Evolutionary conservation across 2,888 invertebrate species (phyloP).

Genomic region (Pinctada fucata): DNA sequence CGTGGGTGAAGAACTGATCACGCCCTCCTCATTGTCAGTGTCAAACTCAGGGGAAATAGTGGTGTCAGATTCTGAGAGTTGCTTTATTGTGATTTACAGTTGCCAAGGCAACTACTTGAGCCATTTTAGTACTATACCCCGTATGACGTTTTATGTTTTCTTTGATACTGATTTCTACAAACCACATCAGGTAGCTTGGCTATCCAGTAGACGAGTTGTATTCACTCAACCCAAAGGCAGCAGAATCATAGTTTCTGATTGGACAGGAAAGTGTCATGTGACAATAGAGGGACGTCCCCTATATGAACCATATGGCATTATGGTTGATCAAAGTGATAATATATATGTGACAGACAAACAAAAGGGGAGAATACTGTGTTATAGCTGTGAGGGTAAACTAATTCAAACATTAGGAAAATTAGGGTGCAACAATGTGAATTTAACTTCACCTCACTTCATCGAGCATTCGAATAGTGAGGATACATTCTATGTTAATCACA

Average conservation of each 20-base stretch:
- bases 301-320: conserved; percentile 41
- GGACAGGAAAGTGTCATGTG: conserved; percentile 27
- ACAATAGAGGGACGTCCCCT: conserved; percentile 36
- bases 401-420: conserved; percentile 36
- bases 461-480: conserved; percentile 9
- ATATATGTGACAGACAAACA: conserved; percentile 40
- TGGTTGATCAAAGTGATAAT: conserved; percentile 37
- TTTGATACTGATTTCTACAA: conserved; percentile 31
- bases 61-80: conserved; percentile 36
- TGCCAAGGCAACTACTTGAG: conserved; percentile 32
- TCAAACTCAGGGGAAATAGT: conserved; percentile 36
- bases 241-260: conserved; percentile 30
- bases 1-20: conserved; percentile 36
- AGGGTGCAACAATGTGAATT: conserved; percentile 18
- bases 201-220: conserved; percentile 34
- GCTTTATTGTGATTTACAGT: conserved; percentile 41
- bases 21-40: conserved; percentile 33
- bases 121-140: conserved; percentile 44
- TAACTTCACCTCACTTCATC: conserved; percentile 35
- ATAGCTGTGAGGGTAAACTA: conserved; percentile 35
- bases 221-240: conserved; percentile 39
- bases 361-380: conserved; percentile 44
- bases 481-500: conserved; percentile 29
- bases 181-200: conserved; percentile 41
- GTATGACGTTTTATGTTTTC: conserved; percentile 30